Percentiles rank a stretch among this genome's conserved stretches.
Conservation (phyloP, 1,140 invertebrate genomes). For the Adelges cooleyi region DNA sequence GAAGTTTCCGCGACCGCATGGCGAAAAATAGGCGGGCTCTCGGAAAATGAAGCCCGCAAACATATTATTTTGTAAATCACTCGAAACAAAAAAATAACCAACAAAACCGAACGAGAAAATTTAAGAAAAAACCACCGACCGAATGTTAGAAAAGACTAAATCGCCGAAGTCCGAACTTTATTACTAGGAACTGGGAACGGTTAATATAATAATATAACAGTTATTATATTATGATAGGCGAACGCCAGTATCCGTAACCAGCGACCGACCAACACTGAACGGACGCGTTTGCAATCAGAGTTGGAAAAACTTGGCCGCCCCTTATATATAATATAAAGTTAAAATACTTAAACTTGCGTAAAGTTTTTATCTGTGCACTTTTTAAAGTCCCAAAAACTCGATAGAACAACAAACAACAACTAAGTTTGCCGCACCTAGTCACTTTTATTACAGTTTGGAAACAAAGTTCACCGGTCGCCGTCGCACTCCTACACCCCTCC, state of each 20-base stretch:
- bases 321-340: background rate
- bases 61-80: no score
- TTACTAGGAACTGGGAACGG: no score
- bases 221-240: background rate
- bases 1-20: conserved; percentile 22
- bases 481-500: no score
- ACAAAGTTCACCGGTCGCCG: conserved; percentile 19
- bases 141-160: background rate
- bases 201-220: no score
- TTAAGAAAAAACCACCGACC: no score
- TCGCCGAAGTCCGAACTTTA: background rate
- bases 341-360: conserved; percentile 5
- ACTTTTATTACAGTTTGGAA: conserved; percentile 28
- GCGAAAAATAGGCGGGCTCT: background rate
- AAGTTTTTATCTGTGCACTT: conserved; percentile 21
- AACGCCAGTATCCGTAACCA: background rate
- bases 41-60: no score
- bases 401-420: conserved; percentile 27
- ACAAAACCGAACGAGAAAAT: no score
- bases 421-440: conserved; percentile 24
- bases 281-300: background rate
- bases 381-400: conserved; percentile 27
- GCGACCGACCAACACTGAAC: conserved; percentile 12
- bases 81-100: no score
- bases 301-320: conserved; percentile 3